These are phyloP conservation scores for Lagocephalus sceleratus DNA, from an alignment of 2,797 vertebrate species.

Conservation along the genomic window DNA sequence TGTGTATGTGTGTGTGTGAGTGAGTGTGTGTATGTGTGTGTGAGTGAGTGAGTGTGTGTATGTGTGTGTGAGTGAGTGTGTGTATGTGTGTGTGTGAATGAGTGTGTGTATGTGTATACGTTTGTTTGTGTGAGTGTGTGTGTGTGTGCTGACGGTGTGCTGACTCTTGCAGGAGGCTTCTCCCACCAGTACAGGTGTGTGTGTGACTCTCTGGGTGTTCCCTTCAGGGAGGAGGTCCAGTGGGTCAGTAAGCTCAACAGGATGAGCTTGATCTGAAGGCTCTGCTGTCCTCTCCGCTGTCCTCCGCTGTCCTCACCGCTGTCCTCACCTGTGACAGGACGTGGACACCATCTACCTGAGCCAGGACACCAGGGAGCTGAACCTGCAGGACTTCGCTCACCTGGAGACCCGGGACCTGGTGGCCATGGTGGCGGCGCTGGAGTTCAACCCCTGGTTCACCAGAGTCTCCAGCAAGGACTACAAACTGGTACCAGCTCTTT, in stretches of 20 bases:
- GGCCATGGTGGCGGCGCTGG: slow-evolving; percentile 88
- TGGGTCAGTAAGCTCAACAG: slow-evolving; percentile 96
- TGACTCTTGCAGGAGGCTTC: slow-evolving; percentile 83
- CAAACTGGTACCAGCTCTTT: slow-evolving; percentile 92
- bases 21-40: not conserved
- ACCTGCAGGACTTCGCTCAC: slow-evolving; percentile 94
- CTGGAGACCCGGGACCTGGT: slow-evolving; percentile 95
- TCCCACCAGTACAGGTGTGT: slow-evolving; percentile 94
- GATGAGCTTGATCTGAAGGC: no score
- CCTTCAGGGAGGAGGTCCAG: slow-evolving; percentile 92
- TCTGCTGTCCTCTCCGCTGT: no score
- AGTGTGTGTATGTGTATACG: not conserved
- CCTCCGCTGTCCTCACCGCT: no score
- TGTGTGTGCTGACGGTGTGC: not conserved
- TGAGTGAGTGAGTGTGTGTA: not conserved
- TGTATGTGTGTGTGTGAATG: no score
- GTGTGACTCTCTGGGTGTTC: slow-evolving; percentile 88
- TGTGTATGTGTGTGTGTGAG: not conserved
- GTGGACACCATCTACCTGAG: slow-evolving; percentile 97
- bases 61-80: not conserved
- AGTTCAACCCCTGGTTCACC: slow-evolving; percentile 97
- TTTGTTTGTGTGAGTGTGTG: no score
- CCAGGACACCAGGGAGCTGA: slow-evolving; percentile 92
- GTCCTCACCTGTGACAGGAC: slow-evolving; percentile 76
- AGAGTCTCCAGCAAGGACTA: slow-evolving; percentile 90